Conservation (phyloP, 2,888 invertebrate species). For the Nasonia oneida region DNA sequence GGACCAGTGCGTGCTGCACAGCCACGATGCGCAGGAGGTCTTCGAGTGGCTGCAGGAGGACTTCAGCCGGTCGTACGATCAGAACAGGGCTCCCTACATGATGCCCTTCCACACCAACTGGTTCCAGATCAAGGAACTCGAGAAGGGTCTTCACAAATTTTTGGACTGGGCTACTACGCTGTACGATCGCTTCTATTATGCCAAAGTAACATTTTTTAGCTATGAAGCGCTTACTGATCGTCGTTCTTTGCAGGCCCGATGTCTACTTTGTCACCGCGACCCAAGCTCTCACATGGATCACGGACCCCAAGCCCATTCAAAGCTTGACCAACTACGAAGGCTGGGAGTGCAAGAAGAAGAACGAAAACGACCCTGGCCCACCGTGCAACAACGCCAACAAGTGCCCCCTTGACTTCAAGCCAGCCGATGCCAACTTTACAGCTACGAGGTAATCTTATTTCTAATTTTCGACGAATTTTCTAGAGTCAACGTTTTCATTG, state of each 20-base stretch:
- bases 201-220: not conserved
- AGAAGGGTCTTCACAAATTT: conserved; percentile 91
- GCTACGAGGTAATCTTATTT: conserved; percentile 82
- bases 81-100: conserved; percentile 95
- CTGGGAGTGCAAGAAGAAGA: conserved; percentile 88
- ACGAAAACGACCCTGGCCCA: conserved; percentile 85
- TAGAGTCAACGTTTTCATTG: not conserved
- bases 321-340: conserved; percentile 87
- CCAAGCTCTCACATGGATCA: conserved; percentile 94
- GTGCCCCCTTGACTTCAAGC: conserved; percentile 90
- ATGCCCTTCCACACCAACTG: conserved; percentile 98
- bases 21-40: conserved; percentile 89
- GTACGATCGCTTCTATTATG: conserved; percentile 80
- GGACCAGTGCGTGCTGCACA: conserved; percentile 95
- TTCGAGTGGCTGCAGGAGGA: conserved; percentile 95
- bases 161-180: conserved; percentile 88
- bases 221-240: not conserved
- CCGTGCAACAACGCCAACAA: conserved; percentile 91
- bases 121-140: conserved; percentile 94
- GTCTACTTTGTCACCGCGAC: conserved; percentile 93
- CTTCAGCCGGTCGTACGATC: conserved; percentile 90
- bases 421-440: conserved; percentile 87
- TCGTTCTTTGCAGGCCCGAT: conserved; percentile 83
- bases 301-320: conserved; percentile 88
- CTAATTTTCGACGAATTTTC: conserved; percentile 2